A percentile compares a stretch with the other conserved stretches of the same genome.
These are phyloP conservation scores for Dryas iulia DNA, from an alignment of 1,140 invertebrate genomes.

Conservation along the genomic window DNA sequence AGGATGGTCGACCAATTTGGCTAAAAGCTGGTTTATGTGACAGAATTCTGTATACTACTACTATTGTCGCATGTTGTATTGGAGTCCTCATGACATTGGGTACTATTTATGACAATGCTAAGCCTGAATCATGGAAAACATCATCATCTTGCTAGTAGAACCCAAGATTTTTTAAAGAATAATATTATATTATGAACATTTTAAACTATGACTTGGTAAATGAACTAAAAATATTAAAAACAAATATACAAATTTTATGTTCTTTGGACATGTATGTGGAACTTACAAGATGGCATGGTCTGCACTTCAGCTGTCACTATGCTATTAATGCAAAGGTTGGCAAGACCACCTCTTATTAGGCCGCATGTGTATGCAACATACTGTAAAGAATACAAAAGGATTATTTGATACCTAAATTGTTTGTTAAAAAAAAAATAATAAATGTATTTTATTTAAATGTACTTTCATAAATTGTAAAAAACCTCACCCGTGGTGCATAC, in stretches of 20 bases:
- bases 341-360: slow-evolving; percentile 94
- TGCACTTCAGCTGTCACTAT: slow-evolving; percentile 97
- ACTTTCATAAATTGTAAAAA: neutral
- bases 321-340: slow-evolving; percentile 96
- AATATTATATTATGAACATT: too few relatives aligned
- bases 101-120: slow-evolving; percentile 63
- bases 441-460: neutral
- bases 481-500: slow-evolving; percentile 89
- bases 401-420: neutral
- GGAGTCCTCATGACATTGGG: slow-evolving; percentile 61
- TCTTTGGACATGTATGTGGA: slow-evolving; percentile 93
- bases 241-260: slow-evolving; percentile 36
- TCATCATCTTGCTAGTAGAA: slow-evolving; percentile 35
- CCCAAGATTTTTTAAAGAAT: too few relatives aligned
- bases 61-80: slow-evolving; percentile 58
- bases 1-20: slow-evolving; percentile 82
- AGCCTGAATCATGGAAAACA: slow-evolving; percentile 61
- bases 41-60: slow-evolving; percentile 78
- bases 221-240: neutral
- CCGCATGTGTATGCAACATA: slow-evolving; percentile 98
- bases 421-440: neutral
- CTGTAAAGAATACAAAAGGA: slow-evolving; percentile 79
- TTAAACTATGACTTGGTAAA: neutral
- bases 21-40: slow-evolving; percentile 82
- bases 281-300: slow-evolving; percentile 96